Base-by-base conservation (phyloP, 2,888 invertebrate species). In the Stenodema calcarata region DNA sequence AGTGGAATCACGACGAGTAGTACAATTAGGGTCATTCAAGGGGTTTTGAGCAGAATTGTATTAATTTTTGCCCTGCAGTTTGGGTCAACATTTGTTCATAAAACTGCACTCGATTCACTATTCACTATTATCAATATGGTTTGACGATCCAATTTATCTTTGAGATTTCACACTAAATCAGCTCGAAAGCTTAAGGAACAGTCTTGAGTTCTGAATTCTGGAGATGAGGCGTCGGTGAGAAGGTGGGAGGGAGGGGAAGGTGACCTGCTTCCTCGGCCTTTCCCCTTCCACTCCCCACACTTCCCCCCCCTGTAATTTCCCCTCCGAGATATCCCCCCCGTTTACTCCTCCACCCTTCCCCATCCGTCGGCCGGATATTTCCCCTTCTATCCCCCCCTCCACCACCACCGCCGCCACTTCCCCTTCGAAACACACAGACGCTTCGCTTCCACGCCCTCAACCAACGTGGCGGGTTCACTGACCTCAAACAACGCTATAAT, bases 371-470 rank as follows among this genome's bases (percentile, higher is more conserved):
- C 70, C 42, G 18, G 2, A 23, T 11, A 73, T 35, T 27, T 42
- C 78, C 44, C 84, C 35, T 28, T 47, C 62, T 1, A 73, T 35
- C 9, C 35, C 73, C 73, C 70, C n/a, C 42, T 12, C 80, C 47
- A 47, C 27, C 50, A 18, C 47, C 27, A 4, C 54, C 54, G 1
- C 62, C 54, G 7, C 27, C 6, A 12, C 62, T n/a, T 16, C 75
- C 75, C 35, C 82, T 18, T 35, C 70, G 41, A n/a, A 42, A 42
- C 79, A n/a, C 70, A 70, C 79, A 18, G 82, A 69, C 82, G 82
- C 82, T 70, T 27, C 82, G 82, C 62, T 82, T n/a, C 82, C 82
- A 82, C 82, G 82, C 82, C 82, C 82, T 69, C 70, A 30, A 70
- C 82, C 16, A 35, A 16, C 47, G 62, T 62, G 35, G 62, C 42